Percentiles rank a stretch among this genome's conserved stretches.
These are phyloP conservation scores for Hydrolagus colliei DNA, from an alignment of 2,797 vertebrate genomes.

Conservation along the genomic window DNA sequence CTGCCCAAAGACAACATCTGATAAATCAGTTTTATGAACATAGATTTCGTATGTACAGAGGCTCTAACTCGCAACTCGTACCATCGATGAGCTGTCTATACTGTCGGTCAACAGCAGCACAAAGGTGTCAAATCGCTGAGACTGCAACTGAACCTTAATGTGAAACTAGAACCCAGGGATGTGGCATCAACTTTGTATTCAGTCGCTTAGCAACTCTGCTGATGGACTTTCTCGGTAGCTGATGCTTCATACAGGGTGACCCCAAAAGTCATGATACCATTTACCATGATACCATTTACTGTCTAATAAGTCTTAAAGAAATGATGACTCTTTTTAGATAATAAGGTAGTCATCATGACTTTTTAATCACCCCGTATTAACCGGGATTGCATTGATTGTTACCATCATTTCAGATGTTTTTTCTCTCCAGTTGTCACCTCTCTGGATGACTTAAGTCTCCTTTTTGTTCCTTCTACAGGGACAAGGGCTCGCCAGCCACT, in stretches of 20 bases:
- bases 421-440: too few relatives aligned
- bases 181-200: not conserved
- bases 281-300: too few relatives aligned
- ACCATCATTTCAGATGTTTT: too few relatives aligned
- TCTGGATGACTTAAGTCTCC: too few relatives aligned
- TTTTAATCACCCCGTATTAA: not conserved
- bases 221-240: not conserved
- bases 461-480: too few relatives aligned
- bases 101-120: not conserved
- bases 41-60: not conserved
- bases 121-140: not conserved
- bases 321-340: not conserved
- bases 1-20: too few relatives aligned
- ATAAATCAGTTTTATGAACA: not conserved
- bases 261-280: too few relatives aligned
- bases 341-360: not conserved
- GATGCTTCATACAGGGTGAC: not conserved
- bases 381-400: not conserved
- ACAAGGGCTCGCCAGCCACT: too few relatives aligned
- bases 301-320: not conserved
- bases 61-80: not conserved
- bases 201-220: not conserved
- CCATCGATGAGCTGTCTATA: not conserved
- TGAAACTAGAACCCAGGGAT: not conserved
- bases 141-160: not conserved